Base-by-base conservation (phyloP, 2,888 invertebrate genomes). In the Tachina fera region DNA sequence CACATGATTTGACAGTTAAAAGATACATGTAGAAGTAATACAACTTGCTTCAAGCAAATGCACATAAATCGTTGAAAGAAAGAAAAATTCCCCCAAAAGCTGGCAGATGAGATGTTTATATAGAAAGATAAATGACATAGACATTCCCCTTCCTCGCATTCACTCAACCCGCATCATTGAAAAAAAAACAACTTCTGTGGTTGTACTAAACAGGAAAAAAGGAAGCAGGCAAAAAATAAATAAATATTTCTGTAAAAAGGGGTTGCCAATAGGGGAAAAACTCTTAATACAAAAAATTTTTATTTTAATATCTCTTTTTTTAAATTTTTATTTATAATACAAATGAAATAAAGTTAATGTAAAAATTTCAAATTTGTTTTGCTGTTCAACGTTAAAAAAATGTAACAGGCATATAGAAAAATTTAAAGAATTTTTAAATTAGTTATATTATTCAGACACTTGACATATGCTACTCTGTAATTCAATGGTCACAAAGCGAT, bases 1-100 rank as follows among this genome's bases (percentile, higher is more conserved):
- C 78, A 86, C 76, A 83, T 70, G 86, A 86, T 86, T 86, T 86
- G 79, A 80, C 76, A 86, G 72, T 85, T 80, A 63, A 74, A 75
- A 58, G 79, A 75, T 31, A 31, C 22, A 22, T 72, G 70, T 63
- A 45, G n/a, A 51, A 51, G 16, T 14, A 65, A 51, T 22, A 65
- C 43, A 71, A 22, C 61, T 31, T 43, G 13, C 8, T 9, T 16
- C 11, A 11, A 63, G 22, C 41, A 58, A 60, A 76, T 43, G 11
- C 16, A 67, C 67, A 39, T 51, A 77, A 71, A 72, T 72, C n/a
- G 13, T 49, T 31, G 41, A 47, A 65, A 63, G 10, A 3, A 14
- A 13, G 49, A 41, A 22, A 63, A 63, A 58, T n/a, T 53, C 43
- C 60, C 68, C 22, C 74, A 63, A 78, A 83, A 78, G 58, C 77